phyloP scores from a whole-genome alignment of 2,888 invertebrate species.

The Lathronympha strigana region DNA sequence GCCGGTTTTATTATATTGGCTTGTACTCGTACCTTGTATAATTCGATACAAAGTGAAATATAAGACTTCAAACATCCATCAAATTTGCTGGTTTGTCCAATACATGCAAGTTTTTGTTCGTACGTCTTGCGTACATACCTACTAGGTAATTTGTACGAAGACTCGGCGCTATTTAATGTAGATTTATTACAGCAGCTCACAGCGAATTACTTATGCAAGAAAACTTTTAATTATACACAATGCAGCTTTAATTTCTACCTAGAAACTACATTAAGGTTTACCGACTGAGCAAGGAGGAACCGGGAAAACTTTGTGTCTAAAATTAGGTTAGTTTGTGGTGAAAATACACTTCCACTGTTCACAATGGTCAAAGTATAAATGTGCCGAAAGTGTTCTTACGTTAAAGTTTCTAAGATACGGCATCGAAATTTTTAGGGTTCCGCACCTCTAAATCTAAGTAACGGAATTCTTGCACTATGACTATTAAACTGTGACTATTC shows the following conservation, averaged over 20 bases:
- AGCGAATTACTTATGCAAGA: conserved; percentile 5
- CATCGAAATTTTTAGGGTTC: too few relatives aligned
- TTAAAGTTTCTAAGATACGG: too few relatives aligned
- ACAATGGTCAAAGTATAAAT: background rate
- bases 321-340: background rate
- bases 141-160: background rate
- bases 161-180: background rate
- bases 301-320: background rate
- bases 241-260: conserved; percentile 7
- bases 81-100: too few relatives aligned
- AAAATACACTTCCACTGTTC: background rate
- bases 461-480: too few relatives aligned
- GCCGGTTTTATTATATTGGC: too few relatives aligned
- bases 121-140: too few relatives aligned
- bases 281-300: background rate
- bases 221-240: conserved; percentile 13
- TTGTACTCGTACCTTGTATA: too few relatives aligned
- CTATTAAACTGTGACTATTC: too few relatives aligned
- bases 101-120: too few relatives aligned
- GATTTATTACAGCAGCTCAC: background rate
- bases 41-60: too few relatives aligned
- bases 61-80: too few relatives aligned
- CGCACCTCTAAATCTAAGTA: too few relatives aligned
- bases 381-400: background rate
- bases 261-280: conserved; percentile 20